These are phyloP conservation scores for Battus philenor DNA, from an alignment of 1,140 invertebrate genomes.

Conservation along the genomic window DNA sequence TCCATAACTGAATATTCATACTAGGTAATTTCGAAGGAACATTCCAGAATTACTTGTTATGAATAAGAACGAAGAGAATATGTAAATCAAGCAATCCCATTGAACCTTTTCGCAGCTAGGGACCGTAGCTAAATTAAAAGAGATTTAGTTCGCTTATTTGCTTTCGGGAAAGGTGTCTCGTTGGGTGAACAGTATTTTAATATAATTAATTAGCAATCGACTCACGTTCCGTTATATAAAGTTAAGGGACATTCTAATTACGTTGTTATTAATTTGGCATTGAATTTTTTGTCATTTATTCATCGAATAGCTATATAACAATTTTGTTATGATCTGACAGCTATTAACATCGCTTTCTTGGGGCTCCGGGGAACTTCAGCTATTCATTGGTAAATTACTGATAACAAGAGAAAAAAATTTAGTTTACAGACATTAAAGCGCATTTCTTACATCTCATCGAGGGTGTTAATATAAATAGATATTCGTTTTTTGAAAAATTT, in stretches of 20 bases:
- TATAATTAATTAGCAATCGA: constrained; percentile 12
- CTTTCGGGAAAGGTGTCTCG: constrained; percentile 2
- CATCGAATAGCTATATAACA: no score
- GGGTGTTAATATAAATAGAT: no score
- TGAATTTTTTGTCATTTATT: no score
- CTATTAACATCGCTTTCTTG: no score
- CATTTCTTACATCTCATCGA: no score
- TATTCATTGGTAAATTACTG: no score
- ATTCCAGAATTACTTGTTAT: constrained; percentile 11
- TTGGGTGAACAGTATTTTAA: constrained; percentile 3
- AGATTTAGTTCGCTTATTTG: constrained; percentile 7
- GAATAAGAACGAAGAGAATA: constrained; percentile 14
- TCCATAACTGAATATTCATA: constrained; percentile 3
- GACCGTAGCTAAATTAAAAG: constrained; percentile 5
- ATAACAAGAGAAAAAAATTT: no score
- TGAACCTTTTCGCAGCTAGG: constrained; percentile 5
- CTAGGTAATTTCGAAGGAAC: neutral
- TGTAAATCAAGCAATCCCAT: constrained; percentile 6
- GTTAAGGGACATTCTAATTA: neutral
- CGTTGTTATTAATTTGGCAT: no score
- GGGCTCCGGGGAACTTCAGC: no score
- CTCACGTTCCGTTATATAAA: neutral
- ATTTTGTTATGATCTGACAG: no score
- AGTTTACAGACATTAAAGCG: no score
- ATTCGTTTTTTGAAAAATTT: no score